These are phyloP conservation scores for Galerucella nymphaeae DNA, from an alignment of 2,888 invertebrate genomes.

Conservation along the genomic window DNA sequence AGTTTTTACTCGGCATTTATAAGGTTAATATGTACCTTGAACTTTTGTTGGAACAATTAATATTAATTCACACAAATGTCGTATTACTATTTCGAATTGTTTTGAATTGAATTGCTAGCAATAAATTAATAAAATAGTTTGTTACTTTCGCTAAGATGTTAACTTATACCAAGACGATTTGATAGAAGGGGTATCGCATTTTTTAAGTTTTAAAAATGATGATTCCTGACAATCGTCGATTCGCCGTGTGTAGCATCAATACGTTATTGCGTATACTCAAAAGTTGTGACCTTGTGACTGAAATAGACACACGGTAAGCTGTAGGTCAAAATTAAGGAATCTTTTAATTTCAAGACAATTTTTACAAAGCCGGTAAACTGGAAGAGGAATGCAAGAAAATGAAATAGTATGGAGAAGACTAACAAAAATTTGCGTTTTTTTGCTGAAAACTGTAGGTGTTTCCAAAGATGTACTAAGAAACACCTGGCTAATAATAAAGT, in stretches of 20 bases:
- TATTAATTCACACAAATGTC: background rate
- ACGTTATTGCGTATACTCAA: background rate
- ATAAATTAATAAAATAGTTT: background rate
- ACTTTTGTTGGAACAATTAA: background rate
- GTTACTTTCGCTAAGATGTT: no score
- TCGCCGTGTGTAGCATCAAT: background rate
- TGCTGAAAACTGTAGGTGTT: no score
- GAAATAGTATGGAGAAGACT: no score
- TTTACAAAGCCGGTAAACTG: no score
- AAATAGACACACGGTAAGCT: background rate
- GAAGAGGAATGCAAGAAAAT: no score
- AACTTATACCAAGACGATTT: no score
- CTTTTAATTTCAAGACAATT: background rate
- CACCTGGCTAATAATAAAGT: background rate
- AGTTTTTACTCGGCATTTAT: background rate
- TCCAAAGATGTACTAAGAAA: background rate
- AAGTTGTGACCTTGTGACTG: background rate
- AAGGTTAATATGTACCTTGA: constrained; percentile 2
- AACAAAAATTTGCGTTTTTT: no score
- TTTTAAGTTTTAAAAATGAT: background rate
- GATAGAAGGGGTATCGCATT: background rate
- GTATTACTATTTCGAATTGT: background rate
- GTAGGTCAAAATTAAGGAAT: background rate
- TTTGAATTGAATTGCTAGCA: background rate
- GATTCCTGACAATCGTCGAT: background rate